A percentile compares a stretch with the other conserved stretches of the same genome.
Evolutionary conservation across 2,888 invertebrate genomes (phyloP).

Genomic region (Drosophila anceps): DNA sequence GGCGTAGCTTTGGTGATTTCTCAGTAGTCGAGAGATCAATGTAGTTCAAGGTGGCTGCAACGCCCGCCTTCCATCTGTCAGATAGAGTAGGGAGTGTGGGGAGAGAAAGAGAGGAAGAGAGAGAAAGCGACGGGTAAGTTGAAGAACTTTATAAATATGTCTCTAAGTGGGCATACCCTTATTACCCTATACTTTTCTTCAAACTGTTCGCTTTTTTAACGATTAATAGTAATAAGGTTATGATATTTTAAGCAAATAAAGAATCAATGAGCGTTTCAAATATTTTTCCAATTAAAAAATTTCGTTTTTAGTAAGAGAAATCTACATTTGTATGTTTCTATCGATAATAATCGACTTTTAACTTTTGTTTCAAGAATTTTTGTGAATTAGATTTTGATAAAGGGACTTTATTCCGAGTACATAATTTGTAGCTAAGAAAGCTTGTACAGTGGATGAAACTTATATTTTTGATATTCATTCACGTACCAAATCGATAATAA

Average conservation of each 20-base stretch:
- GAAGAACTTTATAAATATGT: neutral
- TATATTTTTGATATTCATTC: too few species aligned
- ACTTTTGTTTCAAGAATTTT: neutral
- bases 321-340: neutral
- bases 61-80: conserved; percentile 89
- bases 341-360: neutral
- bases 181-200: too few species aligned
- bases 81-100: neutral
- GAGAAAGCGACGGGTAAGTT: too few species aligned
- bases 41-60: conserved; percentile 90
- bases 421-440: neutral
- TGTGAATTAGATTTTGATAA: neutral
- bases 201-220: neutral
- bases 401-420: neutral
- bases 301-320: too few species aligned
- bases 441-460: neutral
- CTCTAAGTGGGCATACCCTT: too few species aligned
- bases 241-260: neutral
- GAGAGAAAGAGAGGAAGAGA: too few species aligned
- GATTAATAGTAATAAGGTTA: neutral
- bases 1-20: conserved; percentile 90
- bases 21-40: conserved; percentile 87
- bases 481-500: neutral
- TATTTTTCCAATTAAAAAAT: too few species aligned
- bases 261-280: neutral